These are phyloP conservation scores for Neoseiulus cucumeris DNA, from an alignment of 1,140 invertebrate species.

Conservation along the genomic window DNA sequence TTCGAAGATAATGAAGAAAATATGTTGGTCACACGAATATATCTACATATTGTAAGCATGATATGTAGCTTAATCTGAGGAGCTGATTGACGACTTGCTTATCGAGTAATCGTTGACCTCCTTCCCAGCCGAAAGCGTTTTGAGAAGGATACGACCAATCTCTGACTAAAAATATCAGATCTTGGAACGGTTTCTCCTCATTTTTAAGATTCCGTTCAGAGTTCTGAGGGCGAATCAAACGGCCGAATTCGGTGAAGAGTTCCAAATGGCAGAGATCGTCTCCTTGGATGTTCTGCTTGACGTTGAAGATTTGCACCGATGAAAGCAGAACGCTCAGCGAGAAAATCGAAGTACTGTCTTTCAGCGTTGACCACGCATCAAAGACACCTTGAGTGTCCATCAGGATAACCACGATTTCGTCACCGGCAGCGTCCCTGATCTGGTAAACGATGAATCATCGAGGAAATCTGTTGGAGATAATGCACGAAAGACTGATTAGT, in stretches of 20 bases:
- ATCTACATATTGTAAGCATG: no score
- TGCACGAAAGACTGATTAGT: no score
- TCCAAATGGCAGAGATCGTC: neutral
- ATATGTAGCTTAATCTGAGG: no score
- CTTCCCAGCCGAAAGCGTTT: neutral
- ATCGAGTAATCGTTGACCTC: neutral
- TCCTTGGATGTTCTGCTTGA: neutral
- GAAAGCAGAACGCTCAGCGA: neutral
- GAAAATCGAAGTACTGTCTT: neutral
- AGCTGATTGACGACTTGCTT: no score
- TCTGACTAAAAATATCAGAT: neutral
- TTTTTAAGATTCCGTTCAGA: neutral
- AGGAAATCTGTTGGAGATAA: no score
- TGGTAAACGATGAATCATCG: no score
- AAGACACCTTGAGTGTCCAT: neutral
- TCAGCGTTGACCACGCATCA: neutral
- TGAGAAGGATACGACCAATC: neutral
- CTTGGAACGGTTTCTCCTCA: neutral
- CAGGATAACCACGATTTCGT: neutral
- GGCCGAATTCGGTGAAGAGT: neutral
- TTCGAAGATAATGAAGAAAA: no score
- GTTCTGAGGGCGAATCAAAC: neutral
- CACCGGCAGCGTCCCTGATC: neutral
- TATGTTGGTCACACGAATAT: no score
- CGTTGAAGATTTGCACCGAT: neutral